phyloP scores from a whole-genome alignment of 1,140 invertebrate genomes.

The Helicoverpa zea region DNA sequence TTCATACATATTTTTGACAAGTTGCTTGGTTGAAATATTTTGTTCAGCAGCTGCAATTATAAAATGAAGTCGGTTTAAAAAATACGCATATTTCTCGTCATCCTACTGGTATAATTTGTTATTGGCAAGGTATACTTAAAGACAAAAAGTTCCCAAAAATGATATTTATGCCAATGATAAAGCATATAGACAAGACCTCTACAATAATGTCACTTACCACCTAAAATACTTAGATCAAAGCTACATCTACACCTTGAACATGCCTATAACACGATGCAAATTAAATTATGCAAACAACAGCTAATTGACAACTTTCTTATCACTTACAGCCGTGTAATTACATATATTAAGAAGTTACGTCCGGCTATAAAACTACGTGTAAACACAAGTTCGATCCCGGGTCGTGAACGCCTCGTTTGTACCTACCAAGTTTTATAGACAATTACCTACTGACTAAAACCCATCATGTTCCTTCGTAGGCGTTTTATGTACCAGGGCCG shows the following conservation, averaged over 20 bases:
- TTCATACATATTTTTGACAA: not conserved
- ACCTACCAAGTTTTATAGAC: not conserved
- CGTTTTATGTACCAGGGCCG: too few species aligned
- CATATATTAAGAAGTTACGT: not conserved
- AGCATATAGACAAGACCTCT: too few species aligned
- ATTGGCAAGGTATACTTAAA: too few species aligned
- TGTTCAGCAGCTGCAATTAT: too few species aligned
- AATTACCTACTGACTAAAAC: not conserved
- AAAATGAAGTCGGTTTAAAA: too few species aligned
- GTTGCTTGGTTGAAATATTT: too few species aligned
- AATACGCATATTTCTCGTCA: too few species aligned
- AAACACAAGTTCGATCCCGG: constrained; percentile 8
- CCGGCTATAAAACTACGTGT: not conserved
- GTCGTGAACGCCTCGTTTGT: not conserved
- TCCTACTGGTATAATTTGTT: too few species aligned
- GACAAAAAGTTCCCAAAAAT: too few species aligned
- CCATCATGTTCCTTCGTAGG: too few species aligned
- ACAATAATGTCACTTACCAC: too few species aligned
- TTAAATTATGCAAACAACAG: constrained; percentile 3
- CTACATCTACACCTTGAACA: not conserved
- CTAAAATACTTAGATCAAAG: not conserved
- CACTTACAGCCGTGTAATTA: constrained; percentile 12
- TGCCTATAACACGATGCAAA: not conserved
- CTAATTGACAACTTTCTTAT: constrained; percentile 27
- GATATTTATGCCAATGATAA: too few species aligned